Evolutionary conservation across 2,888 invertebrate genomes (phyloP).

Genomic region (Tinea pellionella): DNA sequence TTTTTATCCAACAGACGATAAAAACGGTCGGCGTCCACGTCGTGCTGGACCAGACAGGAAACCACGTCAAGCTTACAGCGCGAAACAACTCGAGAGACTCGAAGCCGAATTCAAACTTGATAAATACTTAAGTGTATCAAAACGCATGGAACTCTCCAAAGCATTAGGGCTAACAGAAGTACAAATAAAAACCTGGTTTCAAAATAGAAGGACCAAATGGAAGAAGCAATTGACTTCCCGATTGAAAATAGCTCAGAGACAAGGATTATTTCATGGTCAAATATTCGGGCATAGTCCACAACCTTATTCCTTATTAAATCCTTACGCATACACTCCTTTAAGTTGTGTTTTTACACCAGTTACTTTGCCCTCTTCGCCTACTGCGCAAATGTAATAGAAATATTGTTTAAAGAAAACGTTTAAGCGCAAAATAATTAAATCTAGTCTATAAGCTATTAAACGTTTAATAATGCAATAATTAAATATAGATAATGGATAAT

Average conservation of each 20-base stretch:
- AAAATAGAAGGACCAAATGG: constrained; percentile 96
- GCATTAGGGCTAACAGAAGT: constrained; percentile 90
- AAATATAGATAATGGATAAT: no score
- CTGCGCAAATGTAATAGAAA: background rate
- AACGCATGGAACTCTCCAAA: constrained; percentile 93
- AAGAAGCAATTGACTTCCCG: constrained; percentile 95
- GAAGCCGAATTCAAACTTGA: constrained; percentile 96
- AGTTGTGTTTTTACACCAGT: constrained; percentile 71
- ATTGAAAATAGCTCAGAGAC: constrained; percentile 88
- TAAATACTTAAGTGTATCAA: constrained; percentile 96
- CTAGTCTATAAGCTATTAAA: no score
- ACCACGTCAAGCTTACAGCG: constrained; percentile 96
- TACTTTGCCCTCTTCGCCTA: constrained; percentile 38
- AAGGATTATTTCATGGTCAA: constrained; percentile 79
- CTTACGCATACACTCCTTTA: constrained; percentile 72
- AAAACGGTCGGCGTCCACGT: constrained; percentile 82
- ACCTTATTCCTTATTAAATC: constrained; percentile 72
- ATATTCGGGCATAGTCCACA: constrained; percentile 73
- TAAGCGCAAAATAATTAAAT: no score
- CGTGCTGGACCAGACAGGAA: constrained; percentile 93
- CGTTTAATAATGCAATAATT: no score
- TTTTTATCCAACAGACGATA: constrained; percentile 72
- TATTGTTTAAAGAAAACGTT: background rate
- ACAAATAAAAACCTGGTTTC: constrained; percentile 97
- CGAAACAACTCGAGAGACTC: constrained; percentile 89